Base-by-base conservation (phyloP, 2,113 vertebrate genomes). In the Dinomys branickii region DNA sequence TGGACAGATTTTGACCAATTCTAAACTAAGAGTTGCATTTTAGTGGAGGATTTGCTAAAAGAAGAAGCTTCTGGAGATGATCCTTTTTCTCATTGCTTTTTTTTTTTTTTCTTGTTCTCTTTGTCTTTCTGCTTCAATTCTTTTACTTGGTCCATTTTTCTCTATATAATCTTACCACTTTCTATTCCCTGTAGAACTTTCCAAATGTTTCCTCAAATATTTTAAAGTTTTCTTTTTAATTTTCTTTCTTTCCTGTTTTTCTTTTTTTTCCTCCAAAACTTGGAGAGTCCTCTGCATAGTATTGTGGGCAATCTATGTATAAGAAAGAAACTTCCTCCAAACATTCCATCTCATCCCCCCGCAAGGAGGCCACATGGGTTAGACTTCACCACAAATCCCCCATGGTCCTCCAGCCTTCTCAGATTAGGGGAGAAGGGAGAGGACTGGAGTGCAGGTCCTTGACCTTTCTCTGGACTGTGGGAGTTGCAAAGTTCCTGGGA, bases 351-450 rank as follows among this genome's bases (percentile, higher is more conserved):
- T 67, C 85, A 88, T 94, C 54, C n/a, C 97, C 56, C 69, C 41
- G 50, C 78, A 86, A 97, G 80, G 65, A 95, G 90, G 92, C 95
- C 95, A 96, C 97, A 98, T 95, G 96, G 92, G 91, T 97, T 86
- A 95, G 16, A 59, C 65, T 97, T 95, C 22, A 63, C 94, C 94
- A 85, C 96, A 97, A 97, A 96, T 88, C 94, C 88, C 94, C 82
- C 52, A 88, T 82, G 94, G 82, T 80, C 54, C 50, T 96, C 91
- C 93, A 78, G 38, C 88, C 77, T 97, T 75, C 85, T 94, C 95
- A 95, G 75, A 52, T 33, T 58, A 81, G 85, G 92, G 94, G 71
- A 83, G 69, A 3, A 20, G 83, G 78, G 78, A 94, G 95, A 94
- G 85, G 95, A 84, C 28, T 96, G 82, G 90, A 96, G 35, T 33